Base-by-base conservation (phyloP, 2,888 invertebrate species). In the Meghimatium bilineatum region DNA sequence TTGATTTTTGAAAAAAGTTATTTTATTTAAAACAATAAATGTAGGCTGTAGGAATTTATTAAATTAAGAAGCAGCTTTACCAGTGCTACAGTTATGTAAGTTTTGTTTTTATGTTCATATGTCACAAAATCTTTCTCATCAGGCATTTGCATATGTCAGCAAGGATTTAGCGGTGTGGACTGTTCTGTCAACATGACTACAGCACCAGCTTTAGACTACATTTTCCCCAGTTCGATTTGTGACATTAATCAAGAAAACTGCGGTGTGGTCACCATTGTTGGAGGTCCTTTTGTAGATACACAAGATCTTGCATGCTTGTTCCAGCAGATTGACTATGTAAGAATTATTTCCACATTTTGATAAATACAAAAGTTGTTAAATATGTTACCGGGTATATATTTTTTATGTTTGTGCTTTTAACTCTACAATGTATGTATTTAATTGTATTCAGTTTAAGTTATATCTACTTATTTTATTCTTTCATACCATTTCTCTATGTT, bases 131-230 rank as follows among this genome's bases (percentile, higher is more conserved):
- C 0, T 60, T 32, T 77, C 86, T 20, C 84, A 44, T 44, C 12
- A 90, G 90, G 88, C 69, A 38, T 60, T 29, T 90, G 90, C 74
- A 49, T 75, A 17, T 90, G 90, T 82, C 69, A 81, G 17, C 56
- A 78, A 52, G 87, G 84, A 14, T 88, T 82, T 79, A 83, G 84
- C 29, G 88, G 89, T 17, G 83, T 85, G 14, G 88, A 88, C 83
- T 90, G 90, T 76, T 87, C 87, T 52, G 85, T 89, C 0, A 85
- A 88, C 60, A 69, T 83, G 36, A 87, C 44, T 5, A 38, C 29
- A n/a, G 76, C 85, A 32, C 88, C 88, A 14, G 69, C n/a, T 8
- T 82, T 88, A 34, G 85, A 80, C 14, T 66, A 69, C 14, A 56
- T 88, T 6, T 36, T 66, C 12, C 75, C 87, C 32, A 82, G 72